Conservation (phyloP, 2,888 invertebrate genomes). For the Campopleginae sp. region DNA sequence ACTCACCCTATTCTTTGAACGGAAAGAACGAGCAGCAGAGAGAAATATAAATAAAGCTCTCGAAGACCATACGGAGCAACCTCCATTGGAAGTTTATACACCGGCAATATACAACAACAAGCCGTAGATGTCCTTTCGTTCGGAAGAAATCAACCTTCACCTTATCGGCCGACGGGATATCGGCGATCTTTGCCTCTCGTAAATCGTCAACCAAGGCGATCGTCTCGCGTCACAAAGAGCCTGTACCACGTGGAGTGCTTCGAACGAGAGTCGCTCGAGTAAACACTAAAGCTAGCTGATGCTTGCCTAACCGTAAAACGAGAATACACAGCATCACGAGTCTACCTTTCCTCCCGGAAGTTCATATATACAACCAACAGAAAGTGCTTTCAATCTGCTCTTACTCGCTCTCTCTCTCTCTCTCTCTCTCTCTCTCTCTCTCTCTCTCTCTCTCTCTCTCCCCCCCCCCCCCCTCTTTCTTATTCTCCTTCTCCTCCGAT, state of each 20-base stretch:
- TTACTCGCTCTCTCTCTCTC: not conserved
- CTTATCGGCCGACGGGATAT: constrained; percentile 40
- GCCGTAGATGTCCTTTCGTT: constrained; percentile 43
- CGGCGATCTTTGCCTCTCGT: constrained; percentile 37
- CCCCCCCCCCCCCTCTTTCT: not conserved
- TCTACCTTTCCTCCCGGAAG: constrained; percentile 19
- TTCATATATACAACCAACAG: constrained; percentile 36
- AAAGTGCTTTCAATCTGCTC: constrained; percentile 52
- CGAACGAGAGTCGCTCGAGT: constrained; percentile 28
- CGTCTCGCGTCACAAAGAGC: constrained; percentile 33
- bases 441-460: not conserved
- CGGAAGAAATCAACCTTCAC: constrained; percentile 53
- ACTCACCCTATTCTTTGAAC: constrained; percentile 39
- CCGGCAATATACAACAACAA: constrained; percentile 14
- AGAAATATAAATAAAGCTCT: constrained; percentile 25
- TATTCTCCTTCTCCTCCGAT: constrained; percentile 2
- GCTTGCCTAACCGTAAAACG: constrained; percentile 47
- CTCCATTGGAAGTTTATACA: constrained; percentile 37
- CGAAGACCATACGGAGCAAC: constrained; percentile 24
- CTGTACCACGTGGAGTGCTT: constrained; percentile 32
- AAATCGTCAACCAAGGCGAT: constrained; percentile 12
- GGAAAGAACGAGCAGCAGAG: not conserved
- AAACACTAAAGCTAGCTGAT: constrained; percentile 27
- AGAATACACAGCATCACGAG: constrained; percentile 34
- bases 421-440: constrained; percentile 6